Evolutionary conservation across 2,888 invertebrate species (phyloP), one percentile per base, ranked within the genome.

Genomic region (Tinea semifulvella): DNA sequence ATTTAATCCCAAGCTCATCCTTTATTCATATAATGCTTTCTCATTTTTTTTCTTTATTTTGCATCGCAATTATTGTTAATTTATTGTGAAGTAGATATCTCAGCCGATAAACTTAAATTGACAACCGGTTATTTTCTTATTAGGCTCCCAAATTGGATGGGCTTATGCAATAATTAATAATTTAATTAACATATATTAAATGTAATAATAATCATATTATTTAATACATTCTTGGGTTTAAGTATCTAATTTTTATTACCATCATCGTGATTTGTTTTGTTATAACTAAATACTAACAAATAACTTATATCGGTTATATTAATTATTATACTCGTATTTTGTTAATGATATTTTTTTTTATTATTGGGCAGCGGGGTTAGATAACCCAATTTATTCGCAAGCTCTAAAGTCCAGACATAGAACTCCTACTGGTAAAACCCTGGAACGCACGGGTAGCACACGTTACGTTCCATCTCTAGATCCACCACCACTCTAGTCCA

Each of bases 1-100:
- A n/a, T n/a, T n/a, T n/a, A n/a, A n/a, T n/a, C 8, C 8, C 8
- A 22, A 22, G 25, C 25, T 22, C 25, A 22, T 22, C 25, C 8
- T 22, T 22, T 22, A 22, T 22, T 22, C 8, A 22, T 22, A 7
- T 22, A 5, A 22, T 7, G 8, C 7, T 22, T 22, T 8, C 22
- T 8, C 8, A 11, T 28, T 11, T 28, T n/a, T 6, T 28, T 7
- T 4, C 18, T 36, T 36, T 18, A 4, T 17, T 36, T 36, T 18
- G 4, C 18, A 14, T 36, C 16, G 36, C 36, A 36, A 36, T 36
- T 36, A 36, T 18, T 36, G 18, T 36, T 18, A 18, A 36, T 18
- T 36, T 36, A 36, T 36, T 36, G 36, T 36, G 36, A 36, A 18
- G n/a, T 16, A 36, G 36, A 36, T 36, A 36, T 36, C 36, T 36